A percentile compares a stretch with the other conserved stretches of the same genome.
Evolutionary conservation across 2,113 vertebrate species (phyloP).

Genomic region (Phocoena sinus): DNA sequence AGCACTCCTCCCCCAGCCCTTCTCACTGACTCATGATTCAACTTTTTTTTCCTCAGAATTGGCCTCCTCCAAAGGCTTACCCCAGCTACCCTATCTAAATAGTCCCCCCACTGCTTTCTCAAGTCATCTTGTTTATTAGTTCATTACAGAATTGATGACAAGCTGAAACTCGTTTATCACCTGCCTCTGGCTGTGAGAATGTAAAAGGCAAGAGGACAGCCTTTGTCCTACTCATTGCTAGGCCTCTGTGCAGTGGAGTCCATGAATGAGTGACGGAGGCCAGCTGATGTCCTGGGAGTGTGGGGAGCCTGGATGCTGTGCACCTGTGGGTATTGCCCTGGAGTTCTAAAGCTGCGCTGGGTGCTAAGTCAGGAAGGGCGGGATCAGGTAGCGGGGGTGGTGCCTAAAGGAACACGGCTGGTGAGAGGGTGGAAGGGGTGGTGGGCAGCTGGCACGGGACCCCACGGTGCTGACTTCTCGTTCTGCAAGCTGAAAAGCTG

Average conservation of each 20-base stretch:
- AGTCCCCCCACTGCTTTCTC: background rate
- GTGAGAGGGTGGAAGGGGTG: background rate
- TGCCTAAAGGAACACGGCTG: background rate
- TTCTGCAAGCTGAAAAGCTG: background rate
- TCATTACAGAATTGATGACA: background rate
- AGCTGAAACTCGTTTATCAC: background rate
- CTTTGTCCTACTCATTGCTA: background rate
- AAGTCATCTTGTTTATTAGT: background rate
- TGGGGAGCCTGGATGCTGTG: background rate
- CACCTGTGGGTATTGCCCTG: background rate
- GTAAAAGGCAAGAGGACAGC: background rate
- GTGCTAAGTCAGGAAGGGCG: background rate
- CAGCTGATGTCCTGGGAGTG: background rate
- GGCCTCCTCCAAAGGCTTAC: background rate
- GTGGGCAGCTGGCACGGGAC: background rate
- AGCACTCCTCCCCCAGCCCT: background rate
- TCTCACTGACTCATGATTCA: background rate
- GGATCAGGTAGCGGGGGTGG: background rate
- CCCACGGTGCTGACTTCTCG: background rate
- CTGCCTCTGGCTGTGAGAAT: background rate
- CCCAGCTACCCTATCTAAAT: background rate
- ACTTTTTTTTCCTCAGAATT: background rate
- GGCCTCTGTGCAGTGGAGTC: background rate
- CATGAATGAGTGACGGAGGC: background rate
- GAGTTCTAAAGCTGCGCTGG: background rate